phyloP scores from a whole-genome alignment of 2,113 vertebrate genomes.

The Podarcis muralis region DNA sequence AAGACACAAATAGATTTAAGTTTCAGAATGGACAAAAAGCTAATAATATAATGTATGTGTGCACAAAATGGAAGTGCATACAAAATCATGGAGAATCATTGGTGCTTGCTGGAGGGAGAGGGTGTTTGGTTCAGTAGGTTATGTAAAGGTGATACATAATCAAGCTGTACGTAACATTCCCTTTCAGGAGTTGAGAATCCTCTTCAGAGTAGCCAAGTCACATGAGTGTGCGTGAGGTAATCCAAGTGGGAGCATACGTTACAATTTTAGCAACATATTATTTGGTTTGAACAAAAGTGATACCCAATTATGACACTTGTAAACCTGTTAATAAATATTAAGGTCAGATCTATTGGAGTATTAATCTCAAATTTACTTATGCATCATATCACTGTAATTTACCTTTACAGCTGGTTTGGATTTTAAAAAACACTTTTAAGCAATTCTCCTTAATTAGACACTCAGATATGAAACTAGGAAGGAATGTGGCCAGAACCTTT shows the following conservation, averaged over 20 bases:
- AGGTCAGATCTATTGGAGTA: constrained; percentile 27
- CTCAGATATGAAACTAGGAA: constrained; percentile 94
- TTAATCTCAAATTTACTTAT: constrained; percentile 50
- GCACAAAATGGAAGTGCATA: neutral
- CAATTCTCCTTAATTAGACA: constrained; percentile 79
- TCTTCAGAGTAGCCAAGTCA: neutral
- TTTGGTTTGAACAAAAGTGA: constrained; percentile 44
- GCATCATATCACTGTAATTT: constrained; percentile 45
- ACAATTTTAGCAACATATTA: constrained; percentile 18
- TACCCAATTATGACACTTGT: constrained; percentile 12
- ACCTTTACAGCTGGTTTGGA: constrained; percentile 19
- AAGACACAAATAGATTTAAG: neutral
- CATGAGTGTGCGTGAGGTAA: neutral
- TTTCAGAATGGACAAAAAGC: neutral
- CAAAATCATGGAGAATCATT: neutral
- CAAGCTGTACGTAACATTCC: neutral
- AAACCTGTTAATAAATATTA: neutral
- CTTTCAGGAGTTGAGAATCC: neutral
- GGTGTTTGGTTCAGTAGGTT: no score
- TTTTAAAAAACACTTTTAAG: neutral
- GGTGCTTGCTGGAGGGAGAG: no score
- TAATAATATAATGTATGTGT: neutral
- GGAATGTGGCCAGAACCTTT: constrained; percentile 94
- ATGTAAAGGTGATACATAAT: no score
- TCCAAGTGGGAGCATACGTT: neutral